Evolutionary conservation across 2,113 vertebrate species (phyloP).

Genomic region (Cynopterus brachyotis): DNA sequence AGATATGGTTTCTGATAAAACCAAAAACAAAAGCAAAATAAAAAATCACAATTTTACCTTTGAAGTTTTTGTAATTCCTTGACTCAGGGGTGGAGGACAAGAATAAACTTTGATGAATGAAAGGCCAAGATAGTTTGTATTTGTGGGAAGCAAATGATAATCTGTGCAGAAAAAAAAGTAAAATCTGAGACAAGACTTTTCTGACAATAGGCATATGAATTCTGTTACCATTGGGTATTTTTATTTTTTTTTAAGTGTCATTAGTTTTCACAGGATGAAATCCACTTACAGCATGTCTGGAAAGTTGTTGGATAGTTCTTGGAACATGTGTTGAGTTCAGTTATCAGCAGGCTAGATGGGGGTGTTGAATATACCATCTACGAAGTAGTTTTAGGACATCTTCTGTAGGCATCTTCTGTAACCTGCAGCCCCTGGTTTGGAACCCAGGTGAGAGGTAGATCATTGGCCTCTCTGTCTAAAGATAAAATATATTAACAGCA

Average conservation of each 20-base stretch:
- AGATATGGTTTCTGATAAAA: not conserved
- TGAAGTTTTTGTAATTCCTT: not conserved
- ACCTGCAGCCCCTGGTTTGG: not conserved
- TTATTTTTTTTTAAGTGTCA: not conserved
- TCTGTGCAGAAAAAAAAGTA: not conserved
- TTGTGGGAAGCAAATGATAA: not conserved
- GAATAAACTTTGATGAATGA: not conserved
- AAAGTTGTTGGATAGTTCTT: not conserved
- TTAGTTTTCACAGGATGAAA: not conserved
- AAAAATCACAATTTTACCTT: not conserved
- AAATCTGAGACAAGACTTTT: not conserved
- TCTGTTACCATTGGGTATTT: not conserved
- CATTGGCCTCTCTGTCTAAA: not conserved
- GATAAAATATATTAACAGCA: not conserved
- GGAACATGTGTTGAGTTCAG: not conserved
- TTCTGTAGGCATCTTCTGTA: slow-evolving; percentile 21
- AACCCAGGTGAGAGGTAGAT: not conserved
- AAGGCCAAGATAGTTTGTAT: not conserved
- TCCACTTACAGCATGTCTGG: not conserved
- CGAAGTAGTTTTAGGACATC: not conserved
- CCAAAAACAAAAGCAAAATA: not conserved
- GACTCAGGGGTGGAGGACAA: not conserved
- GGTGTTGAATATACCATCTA: not conserved
- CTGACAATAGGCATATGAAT: not conserved
- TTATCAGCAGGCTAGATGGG: not conserved